Evolutionary conservation across 2,797 vertebrate species (phyloP), one percentile per base, ranked within the genome.

Genomic region (Cirrhinus molitorella): DNA sequence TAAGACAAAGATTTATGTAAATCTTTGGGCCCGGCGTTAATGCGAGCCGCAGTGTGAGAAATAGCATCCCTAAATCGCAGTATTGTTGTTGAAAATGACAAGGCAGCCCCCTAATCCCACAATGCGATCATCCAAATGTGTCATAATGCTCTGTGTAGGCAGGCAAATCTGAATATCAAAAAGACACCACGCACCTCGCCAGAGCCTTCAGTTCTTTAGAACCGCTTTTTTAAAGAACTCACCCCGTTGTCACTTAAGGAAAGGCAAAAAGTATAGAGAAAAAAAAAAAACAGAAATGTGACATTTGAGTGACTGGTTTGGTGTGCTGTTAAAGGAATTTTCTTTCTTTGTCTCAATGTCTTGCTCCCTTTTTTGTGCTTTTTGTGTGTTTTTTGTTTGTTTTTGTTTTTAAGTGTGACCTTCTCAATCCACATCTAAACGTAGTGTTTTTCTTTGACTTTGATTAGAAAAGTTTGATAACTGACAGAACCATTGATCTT

Each of bases 1-100:
- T 94, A 95, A 96, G 94, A 95, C 94, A 95, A 95, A 96, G 95
- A 95, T 95, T 94, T 96, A 95, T 96, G 95, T 96, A 95, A 95
- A 96, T 96, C 95, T 95, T 86, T 90, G 89, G 93, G 93, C 91
- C 92, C 85, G 76, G 93, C 93, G 88, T 93, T 95, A 96, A 95
- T 94, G 93, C 92, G 88, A 91, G 91, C 93, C 90, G 88, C 94
- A 90, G 89, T 93, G 92, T 93, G 95, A 94, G 91, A 95, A 95
- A 95, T 92, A 92, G 94, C 91, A 93, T 95, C 93, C 93, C 94
- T 94, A 94, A 94, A 95, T 95, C 95, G 92, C 88, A 85, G 94
- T 91, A 91, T 95, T 96, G 96, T 95, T 94, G 94, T 95, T 93
- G 92, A 92, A 95, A 95, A 95, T 94, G 94, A 95, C 94, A 95